Percentiles rank a stretch among this genome's conserved stretches.
Conservation (phyloP, 2,888 invertebrate species). For the Tupiocoris notatus region DNA sequence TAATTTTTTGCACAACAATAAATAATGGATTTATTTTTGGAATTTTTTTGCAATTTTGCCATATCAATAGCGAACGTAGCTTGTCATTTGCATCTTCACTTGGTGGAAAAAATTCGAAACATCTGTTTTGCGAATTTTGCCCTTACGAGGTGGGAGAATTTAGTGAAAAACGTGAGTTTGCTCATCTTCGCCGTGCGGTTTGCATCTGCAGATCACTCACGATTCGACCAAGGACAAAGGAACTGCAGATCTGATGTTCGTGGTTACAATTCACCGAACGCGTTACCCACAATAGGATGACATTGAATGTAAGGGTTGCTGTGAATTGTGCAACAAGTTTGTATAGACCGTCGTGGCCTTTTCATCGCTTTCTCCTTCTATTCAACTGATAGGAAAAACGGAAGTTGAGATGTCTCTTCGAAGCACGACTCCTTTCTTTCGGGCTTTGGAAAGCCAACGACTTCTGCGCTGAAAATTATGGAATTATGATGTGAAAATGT, state of each 20-base stretch:
- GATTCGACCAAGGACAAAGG: neutral
- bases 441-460: too few species aligned
- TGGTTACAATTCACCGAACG: neutral
- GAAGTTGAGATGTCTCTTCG: neutral
- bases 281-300: neutral
- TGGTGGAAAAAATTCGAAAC: too few species aligned
- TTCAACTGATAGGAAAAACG: slow-evolving; percentile 3
- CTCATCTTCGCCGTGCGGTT: neutral
- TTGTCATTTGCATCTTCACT: too few species aligned
- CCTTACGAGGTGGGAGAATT: too few species aligned
- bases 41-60: too few species aligned
- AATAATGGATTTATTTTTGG: too few species aligned
- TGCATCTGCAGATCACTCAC: neutral
- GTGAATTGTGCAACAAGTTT: neutral
- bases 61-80: too few species aligned
- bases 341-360: neutral
- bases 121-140: too few species aligned
- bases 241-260: neutral
- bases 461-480: too few species aligned
- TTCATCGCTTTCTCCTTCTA: neutral
- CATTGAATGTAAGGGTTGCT: neutral
- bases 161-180: neutral
- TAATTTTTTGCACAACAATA: too few species aligned
- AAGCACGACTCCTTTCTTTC: neutral
- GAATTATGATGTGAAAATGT: too few species aligned